Base-by-base conservation (phyloP, 2,888 invertebrate genomes). In the Leptogaster cylindrica region DNA sequence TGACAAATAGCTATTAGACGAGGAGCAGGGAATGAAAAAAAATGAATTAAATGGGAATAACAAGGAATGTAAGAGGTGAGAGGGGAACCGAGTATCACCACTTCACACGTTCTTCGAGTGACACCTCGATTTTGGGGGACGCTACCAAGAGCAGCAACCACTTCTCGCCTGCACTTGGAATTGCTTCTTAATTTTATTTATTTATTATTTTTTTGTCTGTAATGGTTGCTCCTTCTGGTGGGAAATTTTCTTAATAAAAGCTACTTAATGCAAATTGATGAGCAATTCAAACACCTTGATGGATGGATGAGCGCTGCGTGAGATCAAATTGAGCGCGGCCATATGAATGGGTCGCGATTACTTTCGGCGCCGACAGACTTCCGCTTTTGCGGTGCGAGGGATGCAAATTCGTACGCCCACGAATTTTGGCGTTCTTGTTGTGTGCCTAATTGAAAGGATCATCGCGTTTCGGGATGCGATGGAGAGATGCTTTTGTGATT, bases 241-340 rank as follows among this genome's bases (percentile, higher is more conserved):
- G 27, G 28, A 41, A 44, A 5, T 44, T 44, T 44, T 61, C 44
- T 44, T 44, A 16, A 31, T 61, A 25, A n/a, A 27, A 41, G 61
- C 61, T 61, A 61, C 61, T 61, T 61, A 61, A 61, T 61, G 61
- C 61, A 61, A 61, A 61, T 61, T 61, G 41, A 44, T 44, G 44
- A 44, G 44, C 61, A 61, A 44, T 61, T 14, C 27, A 61, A 36
- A 55, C 20, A 55, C 36, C 18, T 55, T 23, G 36, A 33, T n/a
- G 36, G 55, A 55, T 55, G 33, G 36, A 23, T 36, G 46, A 18
- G 44, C n/a, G 18, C 28, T 61, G 23, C 61, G 27, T 28, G 44
- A 44, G 61, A 14, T 16, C 16, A n/a, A 48, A 25, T n/a, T n/a
- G n/a, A n/a, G 20, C 46, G 46, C 46, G 16, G 20, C 28, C 8